Conservation (phyloP, 2,797 vertebrate species). For the Xenops minutus region DNA sequence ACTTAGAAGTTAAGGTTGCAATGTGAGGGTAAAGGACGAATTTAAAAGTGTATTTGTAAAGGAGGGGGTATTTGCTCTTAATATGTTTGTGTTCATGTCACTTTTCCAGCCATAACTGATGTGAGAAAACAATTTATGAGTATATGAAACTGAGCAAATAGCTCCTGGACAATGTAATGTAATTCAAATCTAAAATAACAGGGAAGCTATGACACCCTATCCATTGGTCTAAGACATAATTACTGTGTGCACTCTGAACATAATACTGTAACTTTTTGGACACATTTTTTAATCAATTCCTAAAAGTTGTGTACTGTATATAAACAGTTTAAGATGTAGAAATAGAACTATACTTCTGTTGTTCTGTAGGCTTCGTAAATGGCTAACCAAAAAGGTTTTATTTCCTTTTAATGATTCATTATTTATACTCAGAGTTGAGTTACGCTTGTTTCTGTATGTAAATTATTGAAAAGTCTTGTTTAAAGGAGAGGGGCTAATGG, state of each 20-base stretch:
- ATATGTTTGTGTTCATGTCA: background rate
- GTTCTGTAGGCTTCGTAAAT: background rate
- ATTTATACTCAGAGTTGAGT: slow-evolving; percentile 35
- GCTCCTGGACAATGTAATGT: background rate
- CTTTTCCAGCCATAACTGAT: background rate
- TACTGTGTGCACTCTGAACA: background rate
- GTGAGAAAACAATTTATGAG: background rate
- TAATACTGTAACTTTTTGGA: background rate
- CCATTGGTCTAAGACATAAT: background rate
- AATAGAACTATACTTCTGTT: background rate
- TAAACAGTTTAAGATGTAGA: background rate
- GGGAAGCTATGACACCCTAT: background rate
- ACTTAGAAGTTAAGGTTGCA: background rate
- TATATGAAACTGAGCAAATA: background rate
- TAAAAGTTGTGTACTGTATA: background rate
- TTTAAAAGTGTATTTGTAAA: background rate
- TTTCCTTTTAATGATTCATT: slow-evolving; percentile 31
- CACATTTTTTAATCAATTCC: background rate
- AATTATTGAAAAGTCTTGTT: slow-evolving; percentile 26
- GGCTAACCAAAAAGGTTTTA: background rate
- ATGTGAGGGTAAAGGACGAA: background rate
- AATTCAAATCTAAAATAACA: background rate
- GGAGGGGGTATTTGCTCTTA: background rate
- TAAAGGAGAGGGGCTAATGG: background rate
- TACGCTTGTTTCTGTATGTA: background rate